Evolutionary conservation across 1,140 invertebrate species (phyloP).

Genomic region (Phthorimaea operculella): DNA sequence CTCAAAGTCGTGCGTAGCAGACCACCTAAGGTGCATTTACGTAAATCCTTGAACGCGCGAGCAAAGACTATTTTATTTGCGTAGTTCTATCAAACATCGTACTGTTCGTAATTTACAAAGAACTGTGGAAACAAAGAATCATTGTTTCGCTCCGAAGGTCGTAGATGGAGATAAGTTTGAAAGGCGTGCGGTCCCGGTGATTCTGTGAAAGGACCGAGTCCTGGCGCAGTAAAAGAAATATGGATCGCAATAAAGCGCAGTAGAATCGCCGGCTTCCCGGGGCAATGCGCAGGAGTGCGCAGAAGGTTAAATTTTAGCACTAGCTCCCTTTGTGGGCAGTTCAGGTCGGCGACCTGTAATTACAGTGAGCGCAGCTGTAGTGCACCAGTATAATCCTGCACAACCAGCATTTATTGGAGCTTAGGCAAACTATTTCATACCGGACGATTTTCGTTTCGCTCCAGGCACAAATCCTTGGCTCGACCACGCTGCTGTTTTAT

Average conservation of each 20-base stretch:
- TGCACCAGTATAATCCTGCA: slow-evolving; percentile 65
- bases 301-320: slow-evolving; percentile 36
- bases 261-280: slow-evolving; percentile 26
- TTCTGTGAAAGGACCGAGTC: slow-evolving; percentile 4
- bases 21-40: background rate
- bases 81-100: slow-evolving; percentile 1
- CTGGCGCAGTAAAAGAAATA: background rate
- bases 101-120: background rate
- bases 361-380: slow-evolving; percentile 43
- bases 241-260: slow-evolving; percentile 3
- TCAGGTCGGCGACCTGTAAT: slow-evolving; percentile 55
- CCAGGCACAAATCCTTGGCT: no score
- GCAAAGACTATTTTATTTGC: background rate
- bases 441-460: no score
- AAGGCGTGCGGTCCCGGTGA: background rate
- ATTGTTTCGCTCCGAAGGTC: slow-evolving; percentile 26
- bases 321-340: slow-evolving; percentile 30
- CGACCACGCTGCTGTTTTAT: background rate
- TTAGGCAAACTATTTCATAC: slow-evolving; percentile 6
- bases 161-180: slow-evolving; percentile 4
- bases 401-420: slow-evolving; percentile 63
- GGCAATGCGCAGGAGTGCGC: slow-evolving; percentile 18
- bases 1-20: background rate
- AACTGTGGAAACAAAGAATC: slow-evolving; percentile 17
- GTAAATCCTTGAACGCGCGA: background rate